Conservation (phyloP, 2,888 invertebrate species). For the Diplolepis rosae region DNA sequence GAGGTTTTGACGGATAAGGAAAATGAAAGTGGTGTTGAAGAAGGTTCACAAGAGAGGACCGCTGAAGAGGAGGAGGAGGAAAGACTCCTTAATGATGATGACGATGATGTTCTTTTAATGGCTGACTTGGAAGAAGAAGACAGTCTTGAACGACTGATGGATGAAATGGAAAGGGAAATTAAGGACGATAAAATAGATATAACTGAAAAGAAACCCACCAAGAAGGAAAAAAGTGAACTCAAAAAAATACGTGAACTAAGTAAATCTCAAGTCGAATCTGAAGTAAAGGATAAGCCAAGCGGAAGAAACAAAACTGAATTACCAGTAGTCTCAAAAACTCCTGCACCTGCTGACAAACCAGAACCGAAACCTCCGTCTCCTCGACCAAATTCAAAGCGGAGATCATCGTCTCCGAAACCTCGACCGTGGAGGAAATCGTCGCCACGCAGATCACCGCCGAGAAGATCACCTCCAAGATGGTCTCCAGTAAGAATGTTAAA, state of each 20-base stretch:
- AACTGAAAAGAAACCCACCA: conserved; percentile 49
- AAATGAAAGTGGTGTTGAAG: conserved; percentile 54
- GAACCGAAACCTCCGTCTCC: conserved; percentile 7
- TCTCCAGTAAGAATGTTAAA: conserved; percentile 52
- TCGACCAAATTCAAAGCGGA: conserved; percentile 17
- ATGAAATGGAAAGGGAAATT: conserved; percentile 76
- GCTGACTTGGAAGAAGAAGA: conserved; percentile 73
- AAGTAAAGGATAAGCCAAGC: conserved; percentile 43
- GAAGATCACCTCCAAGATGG: too few relatives aligned
- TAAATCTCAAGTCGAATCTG: conserved; percentile 43
- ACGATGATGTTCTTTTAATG: conserved; percentile 68
- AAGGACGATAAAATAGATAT: conserved; percentile 53
- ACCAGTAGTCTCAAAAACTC: neutral
- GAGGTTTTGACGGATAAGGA: conserved; percentile 54
- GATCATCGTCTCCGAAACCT: conserved; percentile 38
- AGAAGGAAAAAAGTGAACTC: conserved; percentile 52
- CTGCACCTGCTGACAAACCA: neutral
- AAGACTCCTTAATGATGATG: conserved; percentile 61
- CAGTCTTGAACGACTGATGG: conserved; percentile 76
- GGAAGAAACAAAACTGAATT: conserved; percentile 29
- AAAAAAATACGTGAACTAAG: conserved; percentile 47
- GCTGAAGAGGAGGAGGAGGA: conserved; percentile 63
- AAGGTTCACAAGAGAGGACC: conserved; percentile 38
- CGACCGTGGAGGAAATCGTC: conserved; percentile 26
- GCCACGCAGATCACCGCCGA: conserved; percentile 30